Percentiles rank a stretch among this genome's conserved stretches.
Evolutionary conservation across 2,797 vertebrate species (phyloP).

Genomic region (Phoebastria nigripes): DNA sequence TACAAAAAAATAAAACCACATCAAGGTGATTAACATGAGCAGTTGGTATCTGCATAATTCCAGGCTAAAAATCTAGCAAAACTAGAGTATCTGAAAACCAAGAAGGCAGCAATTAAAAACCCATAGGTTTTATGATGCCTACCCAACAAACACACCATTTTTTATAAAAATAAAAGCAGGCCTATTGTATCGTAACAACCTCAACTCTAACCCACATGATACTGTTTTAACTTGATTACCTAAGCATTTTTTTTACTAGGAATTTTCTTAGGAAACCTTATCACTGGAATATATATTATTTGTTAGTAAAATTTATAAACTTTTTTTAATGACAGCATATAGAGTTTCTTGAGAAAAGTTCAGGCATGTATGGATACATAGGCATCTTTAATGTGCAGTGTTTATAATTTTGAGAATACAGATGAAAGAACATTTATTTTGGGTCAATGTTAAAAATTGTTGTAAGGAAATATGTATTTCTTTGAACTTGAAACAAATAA

Average conservation of each 20-base stretch:
- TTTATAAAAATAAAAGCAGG: neutral
- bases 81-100: neutral
- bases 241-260: neutral
- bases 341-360: neutral
- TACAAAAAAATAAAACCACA: neutral
- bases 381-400: neutral
- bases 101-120: neutral
- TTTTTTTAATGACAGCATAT: neutral
- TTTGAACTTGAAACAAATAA: constrained; percentile 50
- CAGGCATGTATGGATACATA: neutral
- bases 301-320: neutral
- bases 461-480: constrained; percentile 37
- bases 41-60: neutral
- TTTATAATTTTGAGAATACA: neutral
- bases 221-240: neutral
- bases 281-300: neutral
- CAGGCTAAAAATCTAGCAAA: neutral
- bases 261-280: neutral
- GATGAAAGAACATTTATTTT: constrained; percentile 47
- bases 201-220: neutral
- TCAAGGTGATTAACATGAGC: neutral
- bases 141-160: neutral
- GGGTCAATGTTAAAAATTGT: neutral
- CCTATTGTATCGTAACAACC: neutral
- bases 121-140: neutral